Base-by-base conservation (phyloP, 2,888 invertebrate genomes). In the Andrena trimmerana region DNA sequence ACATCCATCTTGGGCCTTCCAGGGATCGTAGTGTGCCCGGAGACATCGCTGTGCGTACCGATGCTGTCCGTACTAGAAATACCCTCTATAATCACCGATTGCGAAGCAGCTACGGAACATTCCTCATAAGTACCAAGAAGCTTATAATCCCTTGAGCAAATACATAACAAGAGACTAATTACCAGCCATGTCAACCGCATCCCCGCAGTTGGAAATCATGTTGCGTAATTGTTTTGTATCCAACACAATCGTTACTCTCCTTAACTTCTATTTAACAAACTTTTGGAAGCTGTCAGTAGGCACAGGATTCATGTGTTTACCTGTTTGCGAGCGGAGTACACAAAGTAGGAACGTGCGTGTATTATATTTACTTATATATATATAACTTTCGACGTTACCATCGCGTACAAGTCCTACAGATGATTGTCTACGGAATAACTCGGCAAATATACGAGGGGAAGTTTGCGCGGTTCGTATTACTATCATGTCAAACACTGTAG, bases 1-100 rank as follows among this genome's bases (percentile, higher is more conserved):
- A 98, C 97, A 94, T 98, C 98, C 97, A 98, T 98, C 89, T 96
- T 96, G 31, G 97, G 96, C 87, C 96, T 94, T 42, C 94, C 94
- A 80, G 92, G 87, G 78, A 95, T 94, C 52, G 95, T 93, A 42
- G 95, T 95, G 78, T 94, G 94, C 59, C 94, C 95, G 36, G 96
- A 96, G 81, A 95, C 93, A 91, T 96, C 96, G 85, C 96, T 96
- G 89, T 96, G 95, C 36, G 96, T 96, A 60, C 96, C 96, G 75
- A 96, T 93, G 90, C 96, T 96, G 90, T 96, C 96, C 50, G 96
- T 96, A 86, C 92, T 93, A 2, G 93, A 94, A 33, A 92, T 85
- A 68, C 92, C 93, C 81, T 94, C 94, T 16, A 88, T 72, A 13
- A 80, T 60, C 13, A 75, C 67, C 27, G 75, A 74, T 78, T 86